Evolutionary conservation across 1,140 invertebrate species (phyloP).

Genomic region (Planococcus citri): DNA sequence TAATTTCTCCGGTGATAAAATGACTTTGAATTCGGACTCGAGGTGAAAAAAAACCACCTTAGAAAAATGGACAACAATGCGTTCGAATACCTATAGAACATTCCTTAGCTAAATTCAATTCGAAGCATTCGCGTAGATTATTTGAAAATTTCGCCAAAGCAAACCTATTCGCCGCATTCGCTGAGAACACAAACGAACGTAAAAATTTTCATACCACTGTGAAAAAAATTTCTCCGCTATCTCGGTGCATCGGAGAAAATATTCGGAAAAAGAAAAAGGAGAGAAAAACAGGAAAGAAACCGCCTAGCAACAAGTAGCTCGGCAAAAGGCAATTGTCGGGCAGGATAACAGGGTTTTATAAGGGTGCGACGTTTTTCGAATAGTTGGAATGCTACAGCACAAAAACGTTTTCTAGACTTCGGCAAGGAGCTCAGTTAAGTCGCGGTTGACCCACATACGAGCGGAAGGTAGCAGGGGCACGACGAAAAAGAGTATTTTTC

Average conservation of each 20-base stretch:
- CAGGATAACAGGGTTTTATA: conserved; percentile 13
- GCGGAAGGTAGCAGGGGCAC: background rate
- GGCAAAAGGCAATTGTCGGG: conserved; percentile 5
- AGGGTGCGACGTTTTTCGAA: conserved; percentile 15
- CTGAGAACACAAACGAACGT: background rate
- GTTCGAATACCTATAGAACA: too few species aligned
- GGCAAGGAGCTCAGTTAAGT: conserved; percentile 13
- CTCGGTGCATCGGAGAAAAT: too few species aligned
- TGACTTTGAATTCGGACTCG: too few species aligned
- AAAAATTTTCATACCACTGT: conserved; percentile 1
- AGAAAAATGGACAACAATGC: too few species aligned
- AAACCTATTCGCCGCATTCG: too few species aligned
- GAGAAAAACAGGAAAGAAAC: background rate
- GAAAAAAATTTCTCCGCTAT: background rate
- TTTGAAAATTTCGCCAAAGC: too few species aligned
- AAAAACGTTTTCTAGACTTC: conserved; percentile 11
- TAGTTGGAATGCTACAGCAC: conserved; percentile 15
- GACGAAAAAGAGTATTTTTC: conserved; percentile 13
- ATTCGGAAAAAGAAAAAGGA: background rate
- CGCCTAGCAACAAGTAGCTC: conserved; percentile 16
- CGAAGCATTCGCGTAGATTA: too few species aligned
- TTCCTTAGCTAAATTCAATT: too few species aligned
- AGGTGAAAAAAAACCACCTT: too few species aligned
- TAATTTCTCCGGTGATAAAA: too few species aligned
- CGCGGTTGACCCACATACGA: conserved; percentile 14